Evolutionary conservation across 1,140 invertebrate genomes (phyloP), one percentile per base, ranked within the genome.

Genomic region (Piezodorus guildinii): DNA sequence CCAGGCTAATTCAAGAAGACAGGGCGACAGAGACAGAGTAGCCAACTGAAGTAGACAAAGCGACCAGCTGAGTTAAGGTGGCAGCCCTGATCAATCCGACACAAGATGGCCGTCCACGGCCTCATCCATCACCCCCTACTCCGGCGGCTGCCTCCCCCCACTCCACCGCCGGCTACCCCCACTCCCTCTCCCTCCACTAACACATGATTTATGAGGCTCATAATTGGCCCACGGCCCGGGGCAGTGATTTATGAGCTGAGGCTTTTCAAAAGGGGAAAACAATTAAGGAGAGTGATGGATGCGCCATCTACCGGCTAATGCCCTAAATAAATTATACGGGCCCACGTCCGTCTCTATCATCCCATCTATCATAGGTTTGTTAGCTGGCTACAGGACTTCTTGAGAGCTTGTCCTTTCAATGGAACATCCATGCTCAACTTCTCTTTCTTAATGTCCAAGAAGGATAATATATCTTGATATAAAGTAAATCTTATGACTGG

Each of bases 231-330:
- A 21, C n/a, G 46, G 52, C 15, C 14, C 17, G 52, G 52, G 52
- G 52, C 23, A 19, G 52, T 56, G 52, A 56, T 56, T 56, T 56
- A 56, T 25, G 52, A 56, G 17, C 52, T 21, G 23, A 23, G 23
- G 52, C 52, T 56, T 56, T 56, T 56, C 17, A 56, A 56, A 56
- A 56, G 52, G 52, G 52, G 52, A 56, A 56, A 56, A 56, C 52
- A 56, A 56, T 56, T 56, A 56, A 56, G 52, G 23, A 23, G 52
- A 23, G 52, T 56, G 52, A 56, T 56, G 52, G 52, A 56, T 56
- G 52, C 52, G 52, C 52, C 52, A 39, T 23, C 52, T 56, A 56
- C 17, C 52, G 52, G 52, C 52, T 56, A 56, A 56, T 56, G 52
- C 52, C 23, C 52, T 56, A 56, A 56, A 56, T 56, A 56, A 56